Conservation (phyloP, 2,888 invertebrate genomes). For the Mythimna loreyi region DNA sequence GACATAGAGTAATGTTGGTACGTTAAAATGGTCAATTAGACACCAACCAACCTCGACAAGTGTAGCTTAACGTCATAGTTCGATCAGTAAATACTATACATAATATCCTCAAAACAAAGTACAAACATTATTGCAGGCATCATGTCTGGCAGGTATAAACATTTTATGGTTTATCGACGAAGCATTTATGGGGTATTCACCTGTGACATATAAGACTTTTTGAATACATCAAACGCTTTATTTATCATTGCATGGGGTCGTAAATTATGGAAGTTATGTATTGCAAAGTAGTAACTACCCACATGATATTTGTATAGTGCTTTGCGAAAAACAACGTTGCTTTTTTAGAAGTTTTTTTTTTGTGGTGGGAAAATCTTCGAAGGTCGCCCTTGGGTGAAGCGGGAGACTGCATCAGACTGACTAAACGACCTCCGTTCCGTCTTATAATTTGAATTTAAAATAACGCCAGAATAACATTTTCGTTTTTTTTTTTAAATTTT, state of each 20-base stretch:
- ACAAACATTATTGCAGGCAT: conserved; percentile 55
- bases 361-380: not conserved
- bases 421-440: too few species aligned
- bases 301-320: not conserved
- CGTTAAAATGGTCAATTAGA: too few species aligned
- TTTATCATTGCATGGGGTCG: conserved; percentile 55
- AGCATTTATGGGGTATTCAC: conserved; percentile 52
- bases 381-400: too few species aligned
- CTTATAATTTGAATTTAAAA: too few species aligned
- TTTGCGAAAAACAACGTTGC: not conserved
- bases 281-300: conserved; percentile 4
- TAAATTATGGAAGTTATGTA: conserved; percentile 52
- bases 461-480: not conserved
- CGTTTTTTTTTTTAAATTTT: too few species aligned
- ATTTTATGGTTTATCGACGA: conserved; percentile 75
- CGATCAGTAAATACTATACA: conserved; percentile 38
- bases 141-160: conserved; percentile 68
- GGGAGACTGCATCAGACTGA: too few species aligned
- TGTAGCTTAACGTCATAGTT: too few species aligned
- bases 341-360: too few species aligned
- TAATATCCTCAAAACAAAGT: conserved; percentile 41
- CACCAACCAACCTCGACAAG: too few species aligned
- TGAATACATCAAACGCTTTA: conserved; percentile 58
- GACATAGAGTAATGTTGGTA: too few species aligned
- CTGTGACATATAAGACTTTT: conserved; percentile 50